Evolutionary conservation across 2,797 vertebrate genomes (phyloP).

Genomic region (Pseudocheirus occidentalis): DNA sequence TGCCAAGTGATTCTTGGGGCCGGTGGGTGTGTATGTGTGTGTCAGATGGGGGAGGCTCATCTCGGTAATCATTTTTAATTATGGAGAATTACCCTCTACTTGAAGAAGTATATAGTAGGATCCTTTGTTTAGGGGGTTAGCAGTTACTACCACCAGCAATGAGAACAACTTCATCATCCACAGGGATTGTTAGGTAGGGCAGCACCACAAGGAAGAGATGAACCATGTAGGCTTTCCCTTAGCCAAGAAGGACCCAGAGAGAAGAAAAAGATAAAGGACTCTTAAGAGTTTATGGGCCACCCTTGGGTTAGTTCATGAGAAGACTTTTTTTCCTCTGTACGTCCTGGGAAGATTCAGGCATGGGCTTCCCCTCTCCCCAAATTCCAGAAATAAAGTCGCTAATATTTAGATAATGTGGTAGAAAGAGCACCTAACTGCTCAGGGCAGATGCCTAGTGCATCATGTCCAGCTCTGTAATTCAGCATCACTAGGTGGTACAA

Average conservation of each 20-base stretch:
- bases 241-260: not conserved
- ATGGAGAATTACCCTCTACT: slow-evolving; percentile 21
- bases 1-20: not conserved
- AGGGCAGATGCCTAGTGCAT: not conserved
- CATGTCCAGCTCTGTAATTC: not conserved
- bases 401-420: not conserved
- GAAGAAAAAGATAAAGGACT: slow-evolving; percentile 29
- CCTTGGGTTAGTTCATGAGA: not conserved
- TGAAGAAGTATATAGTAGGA: not conserved
- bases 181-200: not conserved
- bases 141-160: slow-evolving; percentile 16
- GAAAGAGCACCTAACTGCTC: not conserved
- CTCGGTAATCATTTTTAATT: slow-evolving; percentile 49
- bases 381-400: not conserved
- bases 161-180: not conserved
- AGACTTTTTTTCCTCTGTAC: not conserved
- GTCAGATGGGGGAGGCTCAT: not conserved
- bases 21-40: not conserved
- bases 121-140: not conserved
- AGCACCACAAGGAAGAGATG: not conserved
- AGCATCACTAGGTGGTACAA: not conserved
- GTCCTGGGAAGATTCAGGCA: not conserved
- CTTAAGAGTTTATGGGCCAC: slow-evolving; percentile 4
- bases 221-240: slow-evolving; percentile 20
- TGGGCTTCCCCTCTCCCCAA: not conserved